Evolutionary conservation across 2,888 invertebrate species (phyloP).

Genomic region (Muschampia plurimacula): DNA sequence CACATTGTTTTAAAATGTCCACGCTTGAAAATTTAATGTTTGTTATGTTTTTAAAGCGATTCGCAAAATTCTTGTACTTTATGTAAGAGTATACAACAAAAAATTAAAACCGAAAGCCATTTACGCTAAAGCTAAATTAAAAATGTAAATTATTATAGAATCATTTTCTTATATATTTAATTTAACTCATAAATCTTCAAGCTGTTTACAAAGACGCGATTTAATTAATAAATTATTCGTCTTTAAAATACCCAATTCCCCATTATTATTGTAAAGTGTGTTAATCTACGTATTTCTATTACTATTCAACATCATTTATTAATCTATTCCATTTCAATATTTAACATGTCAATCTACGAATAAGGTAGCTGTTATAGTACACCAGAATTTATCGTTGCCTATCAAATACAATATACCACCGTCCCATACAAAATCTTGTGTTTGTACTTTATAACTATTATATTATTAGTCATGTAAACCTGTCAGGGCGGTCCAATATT

Average conservation of each 20-base stretch:
- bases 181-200: constrained; percentile 14
- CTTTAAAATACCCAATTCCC: constrained; percentile 1
- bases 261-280: background rate
- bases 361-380: background rate
- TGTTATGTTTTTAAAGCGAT: constrained; percentile 17
- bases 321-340: constrained; percentile 1
- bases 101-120: too few species aligned
- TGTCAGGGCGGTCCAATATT: constrained; percentile 46
- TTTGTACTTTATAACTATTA: constrained; percentile 49
- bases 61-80: background rate
- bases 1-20: constrained; percentile 60
- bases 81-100: background rate
- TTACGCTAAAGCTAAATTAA: too few species aligned
- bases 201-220: constrained; percentile 25
- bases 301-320: background rate
- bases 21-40: constrained; percentile 31
- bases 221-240: constrained; percentile 24
- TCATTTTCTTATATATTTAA: background rate
- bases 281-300: constrained; percentile 1
- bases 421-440: constrained; percentile 43
- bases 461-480: constrained; percentile 50
- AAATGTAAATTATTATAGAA: too few species aligned
- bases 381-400: constrained; percentile 20
- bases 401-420: constrained; percentile 12
- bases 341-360: constrained; percentile 8